phyloP scores from a whole-genome alignment of 2,797 vertebrate species.

The Siniperca scherzeri region DNA sequence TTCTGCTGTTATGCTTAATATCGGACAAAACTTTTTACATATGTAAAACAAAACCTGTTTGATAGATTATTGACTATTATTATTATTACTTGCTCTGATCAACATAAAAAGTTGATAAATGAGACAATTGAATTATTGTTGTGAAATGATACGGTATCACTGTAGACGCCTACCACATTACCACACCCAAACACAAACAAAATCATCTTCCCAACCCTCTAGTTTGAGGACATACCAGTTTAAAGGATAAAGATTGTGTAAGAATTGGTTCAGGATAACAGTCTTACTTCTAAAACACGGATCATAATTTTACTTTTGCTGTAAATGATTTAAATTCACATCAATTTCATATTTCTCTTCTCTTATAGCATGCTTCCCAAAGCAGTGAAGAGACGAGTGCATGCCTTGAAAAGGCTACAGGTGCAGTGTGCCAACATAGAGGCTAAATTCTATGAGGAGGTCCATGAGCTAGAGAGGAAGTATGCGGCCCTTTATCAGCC shows the following conservation, averaged over 20 bases:
- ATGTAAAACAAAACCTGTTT: background rate
- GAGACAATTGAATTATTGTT: background rate
- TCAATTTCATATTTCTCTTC: slow-evolving; percentile 16
- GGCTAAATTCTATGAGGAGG: slow-evolving; percentile 98
- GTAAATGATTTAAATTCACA: background rate
- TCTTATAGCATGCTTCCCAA: slow-evolving; percentile 92
- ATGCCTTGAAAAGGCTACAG: slow-evolving; percentile 96
- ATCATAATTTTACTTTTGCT: background rate
- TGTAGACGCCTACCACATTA: background rate
- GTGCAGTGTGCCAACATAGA: slow-evolving; percentile 96
- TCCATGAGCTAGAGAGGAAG: slow-evolving; percentile 97
- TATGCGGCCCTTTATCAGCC: slow-evolving; percentile 95
- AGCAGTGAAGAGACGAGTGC: slow-evolving; percentile 94
- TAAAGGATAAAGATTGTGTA: background rate
- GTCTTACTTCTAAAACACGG: background rate
- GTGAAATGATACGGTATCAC: background rate
- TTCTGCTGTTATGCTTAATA: background rate
- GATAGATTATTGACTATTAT: background rate
- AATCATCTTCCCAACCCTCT: background rate
- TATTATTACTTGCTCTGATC: background rate
- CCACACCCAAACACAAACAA: background rate
- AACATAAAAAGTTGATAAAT: background rate
- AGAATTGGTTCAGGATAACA: background rate
- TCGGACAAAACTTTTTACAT: background rate
- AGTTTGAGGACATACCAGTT: background rate